A percentile compares a stretch with the other conserved stretches of the same genome.
These are phyloP conservation scores for Sebastes hopkinsi DNA, from an alignment of 2,797 vertebrate species.

Conservation along the genomic window DNA sequence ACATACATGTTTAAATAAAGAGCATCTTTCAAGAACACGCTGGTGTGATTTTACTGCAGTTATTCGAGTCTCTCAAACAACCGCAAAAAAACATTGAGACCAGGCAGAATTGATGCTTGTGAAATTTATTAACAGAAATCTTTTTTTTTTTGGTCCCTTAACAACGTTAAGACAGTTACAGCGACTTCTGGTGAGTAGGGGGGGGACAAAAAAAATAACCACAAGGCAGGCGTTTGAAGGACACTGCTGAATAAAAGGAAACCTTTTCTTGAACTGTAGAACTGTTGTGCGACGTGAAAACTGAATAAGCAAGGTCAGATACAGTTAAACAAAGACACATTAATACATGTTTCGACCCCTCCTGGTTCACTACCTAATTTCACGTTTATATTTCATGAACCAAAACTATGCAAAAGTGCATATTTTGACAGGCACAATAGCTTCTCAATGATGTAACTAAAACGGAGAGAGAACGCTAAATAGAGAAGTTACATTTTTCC, in stretches of 20 bases:
- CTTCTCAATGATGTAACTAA: constrained; percentile 53
- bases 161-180: constrained; percentile 79
- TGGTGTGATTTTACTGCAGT: not conserved
- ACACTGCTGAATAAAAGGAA: constrained; percentile 32
- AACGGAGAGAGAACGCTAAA: constrained; percentile 19
- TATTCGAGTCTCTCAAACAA: not conserved
- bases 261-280: not conserved
- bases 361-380: constrained; percentile 21
- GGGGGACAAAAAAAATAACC: not conserved
- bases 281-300: not conserved
- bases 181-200: constrained; percentile 31
- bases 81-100: not conserved
- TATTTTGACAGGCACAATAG: constrained; percentile 67
- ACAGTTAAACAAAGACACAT: not conserved
- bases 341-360: not conserved
- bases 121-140: constrained; percentile 94
- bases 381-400: constrained; percentile 57
- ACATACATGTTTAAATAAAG: constrained; percentile 85
- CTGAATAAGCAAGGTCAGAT: not conserved
- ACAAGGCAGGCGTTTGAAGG: constrained; percentile 17
- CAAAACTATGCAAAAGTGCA: constrained; percentile 87
- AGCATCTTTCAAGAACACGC: constrained; percentile 79
- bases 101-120: constrained; percentile 85
- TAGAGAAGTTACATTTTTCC: constrained; percentile 14
- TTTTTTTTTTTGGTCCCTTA: constrained; percentile 89